Evolutionary conservation across 2,888 invertebrate genomes (phyloP).

Genomic region (Dryococelus australis): DNA sequence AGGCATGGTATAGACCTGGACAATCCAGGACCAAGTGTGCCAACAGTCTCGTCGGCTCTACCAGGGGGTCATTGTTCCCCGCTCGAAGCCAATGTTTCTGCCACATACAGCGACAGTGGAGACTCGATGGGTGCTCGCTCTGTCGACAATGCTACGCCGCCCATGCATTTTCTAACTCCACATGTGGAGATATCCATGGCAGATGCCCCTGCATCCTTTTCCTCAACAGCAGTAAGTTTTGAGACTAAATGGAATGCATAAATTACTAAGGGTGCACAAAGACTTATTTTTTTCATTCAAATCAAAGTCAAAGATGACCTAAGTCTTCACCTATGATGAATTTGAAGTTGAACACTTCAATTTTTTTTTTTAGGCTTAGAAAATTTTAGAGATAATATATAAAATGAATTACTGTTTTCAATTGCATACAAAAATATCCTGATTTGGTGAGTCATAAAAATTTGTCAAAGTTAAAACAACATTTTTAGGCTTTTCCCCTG

Average conservation of each 20-base stretch:
- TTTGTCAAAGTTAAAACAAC: too few relatives aligned
- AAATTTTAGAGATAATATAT: too few relatives aligned
- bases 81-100: slow-evolving; percentile 66
- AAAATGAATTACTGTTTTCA: too few relatives aligned
- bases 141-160: slow-evolving; percentile 87
- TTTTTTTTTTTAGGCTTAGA: too few relatives aligned
- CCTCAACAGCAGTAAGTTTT: slow-evolving; percentile 60
- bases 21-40: slow-evolving; percentile 75
- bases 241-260: too few relatives aligned
- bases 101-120: slow-evolving; percentile 84
- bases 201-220: slow-evolving; percentile 74
- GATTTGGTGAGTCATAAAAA: too few relatives aligned
- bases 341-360: too few relatives aligned
- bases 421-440: too few relatives aligned
- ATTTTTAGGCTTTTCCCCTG: too few relatives aligned
- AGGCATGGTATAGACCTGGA: slow-evolving; percentile 91
- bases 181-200: slow-evolving; percentile 92
- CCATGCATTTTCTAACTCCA: slow-evolving; percentile 90
- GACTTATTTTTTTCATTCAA: too few relatives aligned
- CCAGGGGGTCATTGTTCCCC: slow-evolving; percentile 59
- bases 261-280: not conserved
- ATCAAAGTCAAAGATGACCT: too few relatives aligned
- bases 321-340: not conserved
- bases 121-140: slow-evolving; percentile 82
- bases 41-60: slow-evolving; percentile 36